Evolutionary conservation across 2,113 vertebrate genomes (phyloP), one percentile per base, ranked within the genome.

Genomic region (Proterorhinus semilunaris): DNA sequence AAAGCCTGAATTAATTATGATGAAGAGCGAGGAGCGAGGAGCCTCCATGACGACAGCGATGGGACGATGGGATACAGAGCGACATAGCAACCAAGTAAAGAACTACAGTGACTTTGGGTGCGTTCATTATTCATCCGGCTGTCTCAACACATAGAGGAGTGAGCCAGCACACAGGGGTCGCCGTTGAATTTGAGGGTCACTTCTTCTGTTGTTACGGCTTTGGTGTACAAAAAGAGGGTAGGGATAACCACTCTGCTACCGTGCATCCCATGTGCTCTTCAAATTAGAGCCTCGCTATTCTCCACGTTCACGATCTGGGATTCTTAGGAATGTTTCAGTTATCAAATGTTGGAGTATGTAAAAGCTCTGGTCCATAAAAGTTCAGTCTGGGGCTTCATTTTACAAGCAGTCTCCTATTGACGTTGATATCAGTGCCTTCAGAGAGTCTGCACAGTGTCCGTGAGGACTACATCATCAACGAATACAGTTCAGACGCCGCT

Each of bases 1-100:
- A 21, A 61, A 17, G 62, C 77, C 58, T 82, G 57, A 86, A 83
- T 87, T 77, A 87, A 85, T 90, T 58, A 86, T 69, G 75, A 66
- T 42, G 46, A 66, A 45, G 51, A 15, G 49, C 8, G n/a, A n/a
- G n/a, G n/a, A n/a, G n/a, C n/a, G 62, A 43, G 17, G 21, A 57
- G 9, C 42, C 53, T 43, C 9, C 44, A 53, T 58, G 49, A 45
- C 50, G 36, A 54, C 15, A 53, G n/a, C 44, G 45, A 49, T 7
- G 50, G 27, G 45, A 17, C 53, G 65, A 65, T 58, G 6, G 68
- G 61, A 62, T 48, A 67, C 11, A 55, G 12, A 46, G 53, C 5
- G 53, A 55, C 53, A 27, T 55, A 55, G 17, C 53, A 55, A 27
- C 53, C 17, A 6, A 55, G 52, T 53, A 12, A 53, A 53, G 53